Evolutionary conservation across 1,140 invertebrate genomes (phyloP).

Genomic region (Antheraea pernyi): DNA sequence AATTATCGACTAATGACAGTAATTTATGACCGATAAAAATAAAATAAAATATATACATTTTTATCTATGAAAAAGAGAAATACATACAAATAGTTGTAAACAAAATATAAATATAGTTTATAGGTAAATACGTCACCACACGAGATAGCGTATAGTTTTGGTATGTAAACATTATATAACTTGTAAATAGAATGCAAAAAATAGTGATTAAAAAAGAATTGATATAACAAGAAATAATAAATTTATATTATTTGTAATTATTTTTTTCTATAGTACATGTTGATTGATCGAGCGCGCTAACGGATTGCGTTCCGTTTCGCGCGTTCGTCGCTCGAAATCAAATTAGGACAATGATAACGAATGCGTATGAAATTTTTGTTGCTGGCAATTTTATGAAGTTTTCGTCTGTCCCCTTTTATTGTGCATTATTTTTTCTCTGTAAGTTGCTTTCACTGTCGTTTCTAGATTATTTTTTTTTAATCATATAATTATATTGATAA

Average conservation of each 20-base stretch:
- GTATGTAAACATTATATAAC: constrained; percentile 74
- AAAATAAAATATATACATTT: constrained; percentile 59
- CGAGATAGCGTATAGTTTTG: constrained; percentile 74
- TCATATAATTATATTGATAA: constrained; percentile 77
- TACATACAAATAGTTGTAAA: constrained; percentile 69
- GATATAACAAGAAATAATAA: constrained; percentile 76
- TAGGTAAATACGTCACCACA: constrained; percentile 58
- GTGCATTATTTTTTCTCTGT: constrained; percentile 74
- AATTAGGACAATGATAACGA: constrained; percentile 33
- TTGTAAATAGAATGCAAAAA: constrained; percentile 72
- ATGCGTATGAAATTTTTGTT: constrained; percentile 59
- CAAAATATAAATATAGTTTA: constrained; percentile 70
- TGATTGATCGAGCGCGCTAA: constrained; percentile 33
- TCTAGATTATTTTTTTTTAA: constrained; percentile 75
- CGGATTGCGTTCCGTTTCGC: not conserved
- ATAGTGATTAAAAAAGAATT: constrained; percentile 72
- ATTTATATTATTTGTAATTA: constrained; percentile 73
- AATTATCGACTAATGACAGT: constrained; percentile 72
- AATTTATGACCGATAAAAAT: constrained; percentile 72
- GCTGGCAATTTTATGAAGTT: constrained; percentile 39
- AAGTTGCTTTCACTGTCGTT: constrained; percentile 77
- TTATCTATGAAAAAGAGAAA: constrained; percentile 62
- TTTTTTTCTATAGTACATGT: constrained; percentile 65
- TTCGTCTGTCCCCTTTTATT: constrained; percentile 59
- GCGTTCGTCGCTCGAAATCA: constrained; percentile 12